These are phyloP conservation scores for Phymatocera aterrima DNA, from an alignment of 2,888 invertebrate genomes.

Conservation along the genomic window DNA sequence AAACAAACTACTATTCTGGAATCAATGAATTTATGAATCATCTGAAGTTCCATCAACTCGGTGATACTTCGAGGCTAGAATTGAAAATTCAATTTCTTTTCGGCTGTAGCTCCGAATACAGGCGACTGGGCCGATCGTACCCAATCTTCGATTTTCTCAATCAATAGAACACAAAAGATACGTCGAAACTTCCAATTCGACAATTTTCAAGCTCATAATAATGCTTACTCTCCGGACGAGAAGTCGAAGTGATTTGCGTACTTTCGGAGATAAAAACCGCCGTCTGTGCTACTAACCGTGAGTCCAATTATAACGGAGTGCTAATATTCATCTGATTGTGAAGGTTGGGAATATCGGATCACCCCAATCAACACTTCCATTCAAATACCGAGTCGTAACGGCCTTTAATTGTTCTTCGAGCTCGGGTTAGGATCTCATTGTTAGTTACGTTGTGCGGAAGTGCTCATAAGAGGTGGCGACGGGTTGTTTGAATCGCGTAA, in stretches of 20 bases:
- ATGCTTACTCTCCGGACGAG: too few species aligned
- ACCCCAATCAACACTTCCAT: conserved; percentile 15
- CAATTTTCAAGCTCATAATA: too few species aligned
- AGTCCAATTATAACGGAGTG: not conserved
- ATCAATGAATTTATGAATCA: too few species aligned
- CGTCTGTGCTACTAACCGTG: not conserved
- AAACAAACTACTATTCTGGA: too few species aligned
- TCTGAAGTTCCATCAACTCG: too few species aligned
- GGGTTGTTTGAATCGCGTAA: not conserved
- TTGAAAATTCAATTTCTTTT: too few species aligned
- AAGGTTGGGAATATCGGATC: not conserved
- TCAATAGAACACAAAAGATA: too few species aligned
- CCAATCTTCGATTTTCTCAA: too few species aligned
- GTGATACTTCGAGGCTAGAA: too few species aligned
- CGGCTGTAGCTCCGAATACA: too few species aligned
- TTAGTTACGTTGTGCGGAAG: not conserved
- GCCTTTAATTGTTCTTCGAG: not conserved
- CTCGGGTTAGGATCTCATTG: not conserved
- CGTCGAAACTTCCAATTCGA: too few species aligned
- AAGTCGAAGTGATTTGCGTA: not conserved
- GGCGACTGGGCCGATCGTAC: too few species aligned
- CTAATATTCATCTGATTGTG: not conserved
- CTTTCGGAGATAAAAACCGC: not conserved
- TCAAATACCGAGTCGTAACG: not conserved
- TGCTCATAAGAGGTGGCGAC: not conserved